Conservation (phyloP, 2,888 invertebrate genomes). For the Chrysolina americana region DNA sequence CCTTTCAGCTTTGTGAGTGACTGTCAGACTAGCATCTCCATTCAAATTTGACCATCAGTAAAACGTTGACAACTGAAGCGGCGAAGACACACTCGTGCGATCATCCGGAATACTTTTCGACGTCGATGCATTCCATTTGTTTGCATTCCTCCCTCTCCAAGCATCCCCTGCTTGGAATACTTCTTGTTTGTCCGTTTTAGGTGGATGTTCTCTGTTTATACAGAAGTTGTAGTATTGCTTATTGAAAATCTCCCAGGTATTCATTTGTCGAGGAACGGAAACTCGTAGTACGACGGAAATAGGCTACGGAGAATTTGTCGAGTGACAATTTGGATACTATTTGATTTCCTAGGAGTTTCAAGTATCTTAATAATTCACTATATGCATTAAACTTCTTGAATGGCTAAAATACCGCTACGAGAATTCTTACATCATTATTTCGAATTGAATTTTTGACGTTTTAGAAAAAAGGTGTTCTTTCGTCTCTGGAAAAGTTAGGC, state of each 20-base stretch:
- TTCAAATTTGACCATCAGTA: conserved; percentile 16
- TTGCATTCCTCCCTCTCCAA: conserved; percentile 19
- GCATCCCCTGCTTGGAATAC: conserved; percentile 39
- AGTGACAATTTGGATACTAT: no score
- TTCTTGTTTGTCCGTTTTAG: conserved; percentile 52
- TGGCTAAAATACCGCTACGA: no score
- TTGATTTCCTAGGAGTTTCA: no score
- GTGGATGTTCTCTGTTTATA: conserved; percentile 47
- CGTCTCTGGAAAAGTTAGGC: no score
- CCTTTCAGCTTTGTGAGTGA: conserved; percentile 9
- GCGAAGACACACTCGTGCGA: conserved; percentile 24
- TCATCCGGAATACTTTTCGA: conserved; percentile 26
- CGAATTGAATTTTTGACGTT: no score
- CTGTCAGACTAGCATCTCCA: not conserved
- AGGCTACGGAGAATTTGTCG: not conserved
- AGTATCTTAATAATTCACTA: no score
- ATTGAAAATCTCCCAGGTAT: conserved; percentile 53
- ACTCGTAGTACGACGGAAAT: not conserved
- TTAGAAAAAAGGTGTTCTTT: no score
- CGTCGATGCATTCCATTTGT: conserved; percentile 27
- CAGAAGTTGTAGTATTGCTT: conserved; percentile 39
- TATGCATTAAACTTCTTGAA: no score
- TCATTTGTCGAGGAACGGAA: conserved; percentile 35
- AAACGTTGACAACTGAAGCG: conserved; percentile 17
- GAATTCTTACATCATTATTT: no score